Percentiles rank a stretch among this genome's conserved stretches.
phyloP scores from a whole-genome alignment of 2,797 vertebrate genomes.

The Bucorvus abyssinicus region DNA sequence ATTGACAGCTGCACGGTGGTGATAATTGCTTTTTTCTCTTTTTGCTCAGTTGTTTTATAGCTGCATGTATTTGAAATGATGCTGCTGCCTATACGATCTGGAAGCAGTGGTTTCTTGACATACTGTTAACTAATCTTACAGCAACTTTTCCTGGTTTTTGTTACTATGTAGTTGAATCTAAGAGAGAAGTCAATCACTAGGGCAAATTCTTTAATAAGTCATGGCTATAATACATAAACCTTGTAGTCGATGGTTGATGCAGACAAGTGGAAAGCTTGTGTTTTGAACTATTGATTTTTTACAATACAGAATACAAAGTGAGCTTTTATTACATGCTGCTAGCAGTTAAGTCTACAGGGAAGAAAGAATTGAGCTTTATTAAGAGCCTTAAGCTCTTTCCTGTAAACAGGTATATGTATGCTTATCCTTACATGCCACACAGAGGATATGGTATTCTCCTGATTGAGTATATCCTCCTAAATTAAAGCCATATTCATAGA shows the following conservation, averaged over 20 bases:
- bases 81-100: not conserved
- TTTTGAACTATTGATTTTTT: not conserved
- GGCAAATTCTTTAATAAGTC: not conserved
- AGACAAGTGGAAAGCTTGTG: not conserved
- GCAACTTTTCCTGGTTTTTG: not conserved
- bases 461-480: not conserved
- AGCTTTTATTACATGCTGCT: not conserved
- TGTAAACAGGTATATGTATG: not conserved
- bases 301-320: not conserved
- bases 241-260: not conserved
- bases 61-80: not conserved
- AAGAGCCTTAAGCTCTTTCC: not conserved
- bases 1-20: not conserved
- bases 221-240: accelerated
- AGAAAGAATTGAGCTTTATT: not conserved
- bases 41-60: not conserved
- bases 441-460: not conserved
- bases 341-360: not conserved
- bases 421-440: not conserved
- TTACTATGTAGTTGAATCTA: not conserved
- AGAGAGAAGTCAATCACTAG: not conserved
- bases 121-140: not conserved
- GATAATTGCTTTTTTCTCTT: not conserved
- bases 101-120: not conserved
- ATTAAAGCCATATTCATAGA: not conserved